Percentiles rank a stretch among this genome's conserved stretches.
phyloP scores from a whole-genome alignment of 2,888 invertebrate genomes.

The Ptychoptera albimana region DNA sequence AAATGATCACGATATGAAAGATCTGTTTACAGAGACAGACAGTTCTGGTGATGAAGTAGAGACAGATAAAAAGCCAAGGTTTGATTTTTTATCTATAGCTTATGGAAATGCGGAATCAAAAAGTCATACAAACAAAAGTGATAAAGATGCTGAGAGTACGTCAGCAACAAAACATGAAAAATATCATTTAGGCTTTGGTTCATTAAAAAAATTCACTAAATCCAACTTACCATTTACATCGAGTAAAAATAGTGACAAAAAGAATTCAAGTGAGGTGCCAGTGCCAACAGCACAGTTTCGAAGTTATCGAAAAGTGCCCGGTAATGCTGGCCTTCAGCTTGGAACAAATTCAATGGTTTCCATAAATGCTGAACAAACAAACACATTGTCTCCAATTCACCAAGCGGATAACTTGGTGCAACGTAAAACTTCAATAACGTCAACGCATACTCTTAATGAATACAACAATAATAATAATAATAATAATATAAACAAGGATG shows the following conservation, averaged over 20 bases:
- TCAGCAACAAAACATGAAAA: conserved; percentile 27
- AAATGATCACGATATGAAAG: conserved; percentile 16
- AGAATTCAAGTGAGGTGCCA: conserved; percentile 38
- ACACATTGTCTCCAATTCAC: too few species aligned
- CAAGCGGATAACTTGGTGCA: background rate
- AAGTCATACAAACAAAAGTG: background rate
- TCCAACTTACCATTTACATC: conserved; percentile 29
- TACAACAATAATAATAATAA: background rate
- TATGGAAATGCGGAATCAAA: conserved; percentile 7
- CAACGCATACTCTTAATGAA: conserved; percentile 4
- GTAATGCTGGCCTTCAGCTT: conserved; percentile 31
- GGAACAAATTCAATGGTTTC: conserved; percentile 19
- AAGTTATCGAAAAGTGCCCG: conserved; percentile 50
- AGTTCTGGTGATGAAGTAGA: conserved; percentile 36
- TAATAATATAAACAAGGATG: too few species aligned
- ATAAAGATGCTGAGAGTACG: conserved; percentile 34
- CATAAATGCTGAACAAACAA: background rate
- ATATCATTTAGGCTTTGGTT: conserved; percentile 40
- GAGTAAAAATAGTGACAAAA: conserved; percentile 24
- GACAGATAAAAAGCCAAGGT: background rate
- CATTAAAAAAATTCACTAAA: conserved; percentile 50
- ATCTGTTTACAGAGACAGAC: conserved; percentile 41
- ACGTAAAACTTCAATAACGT: conserved; percentile 8
- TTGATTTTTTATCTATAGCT: background rate
- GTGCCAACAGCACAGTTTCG: conserved; percentile 66